These are phyloP conservation scores for Merodon equestris DNA, from an alignment of 2,888 invertebrate genomes.

Conservation along the genomic window DNA sequence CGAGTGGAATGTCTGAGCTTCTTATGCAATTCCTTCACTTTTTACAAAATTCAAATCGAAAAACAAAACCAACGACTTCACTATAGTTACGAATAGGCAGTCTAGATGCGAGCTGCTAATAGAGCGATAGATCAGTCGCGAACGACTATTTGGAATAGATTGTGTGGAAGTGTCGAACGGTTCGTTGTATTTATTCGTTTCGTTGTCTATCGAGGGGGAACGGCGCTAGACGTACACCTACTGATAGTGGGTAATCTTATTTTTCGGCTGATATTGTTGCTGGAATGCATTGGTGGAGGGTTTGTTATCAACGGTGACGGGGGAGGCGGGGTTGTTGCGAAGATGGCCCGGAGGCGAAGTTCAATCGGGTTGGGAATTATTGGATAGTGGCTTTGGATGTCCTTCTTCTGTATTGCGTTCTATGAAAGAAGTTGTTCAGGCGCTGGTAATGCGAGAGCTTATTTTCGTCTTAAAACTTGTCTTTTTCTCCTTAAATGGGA, in stretches of 20 bases:
- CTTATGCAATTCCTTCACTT: slow-evolving; percentile 47
- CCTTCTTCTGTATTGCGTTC: too few relatives aligned
- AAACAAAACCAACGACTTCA: slow-evolving; percentile 24
- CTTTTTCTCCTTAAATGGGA: too few relatives aligned
- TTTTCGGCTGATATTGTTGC: neutral
- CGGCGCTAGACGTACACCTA: slow-evolving; percentile 1
- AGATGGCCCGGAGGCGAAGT: too few relatives aligned
- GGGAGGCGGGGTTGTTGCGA: neutral
- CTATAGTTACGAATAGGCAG: slow-evolving; percentile 4
- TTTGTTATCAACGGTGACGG: slow-evolving; percentile 26
- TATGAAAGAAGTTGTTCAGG: too few relatives aligned
- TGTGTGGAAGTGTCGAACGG: slow-evolving; percentile 27
- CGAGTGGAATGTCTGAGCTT: neutral
- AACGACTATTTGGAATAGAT: slow-evolving; percentile 45
- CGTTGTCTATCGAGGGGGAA: slow-evolving; percentile 11
- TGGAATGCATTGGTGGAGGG: slow-evolving; percentile 3
- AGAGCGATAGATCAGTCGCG: slow-evolving; percentile 39
- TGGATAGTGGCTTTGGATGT: too few relatives aligned
- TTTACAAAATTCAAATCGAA: neutral
- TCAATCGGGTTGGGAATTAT: too few relatives aligned
- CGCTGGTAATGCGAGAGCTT: too few relatives aligned
- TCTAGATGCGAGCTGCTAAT: neutral
- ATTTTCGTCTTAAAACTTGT: too few relatives aligned
- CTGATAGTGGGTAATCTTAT: slow-evolving; percentile 36
- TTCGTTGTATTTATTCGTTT: slow-evolving; percentile 64